These are phyloP conservation scores for Elephantulus edwardii DNA, from an alignment of 2,113 vertebrate genomes.

Conservation along the genomic window DNA sequence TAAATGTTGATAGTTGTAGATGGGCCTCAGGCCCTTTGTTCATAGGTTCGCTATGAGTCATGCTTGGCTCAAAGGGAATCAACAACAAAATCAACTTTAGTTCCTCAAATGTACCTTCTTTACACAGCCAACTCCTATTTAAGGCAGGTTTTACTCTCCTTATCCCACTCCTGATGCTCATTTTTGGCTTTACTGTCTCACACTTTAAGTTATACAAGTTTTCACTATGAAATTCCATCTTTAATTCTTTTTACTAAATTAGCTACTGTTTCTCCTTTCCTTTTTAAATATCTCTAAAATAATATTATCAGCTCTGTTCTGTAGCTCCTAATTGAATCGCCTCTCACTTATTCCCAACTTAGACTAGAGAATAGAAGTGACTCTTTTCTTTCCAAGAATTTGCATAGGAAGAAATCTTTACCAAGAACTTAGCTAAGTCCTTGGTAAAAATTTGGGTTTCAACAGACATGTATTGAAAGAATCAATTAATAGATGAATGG, in stretches of 20 bases:
- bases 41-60: no score
- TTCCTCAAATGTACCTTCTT: neutral
- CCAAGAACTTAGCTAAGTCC: neutral
- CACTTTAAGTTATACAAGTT: neutral
- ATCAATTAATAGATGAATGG: neutral
- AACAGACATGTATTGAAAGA: neutral
- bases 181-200: neutral
- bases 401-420: no score
- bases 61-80: no score
- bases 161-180: fast-evolving
- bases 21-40: no score
- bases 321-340: neutral
- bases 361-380: neutral
- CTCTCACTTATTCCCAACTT: neutral
- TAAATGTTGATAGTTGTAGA: no score
- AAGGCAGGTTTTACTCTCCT: neutral
- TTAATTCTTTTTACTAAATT: neutral
- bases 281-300: neutral
- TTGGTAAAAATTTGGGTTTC: neutral
- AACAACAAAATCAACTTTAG: no score
- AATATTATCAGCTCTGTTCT: neutral
- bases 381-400: neutral
- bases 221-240: neutral
- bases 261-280: neutral
- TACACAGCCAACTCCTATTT: neutral